Conservation (phyloP, 2,888 invertebrate genomes). For the Nebria brevicollis region DNA sequence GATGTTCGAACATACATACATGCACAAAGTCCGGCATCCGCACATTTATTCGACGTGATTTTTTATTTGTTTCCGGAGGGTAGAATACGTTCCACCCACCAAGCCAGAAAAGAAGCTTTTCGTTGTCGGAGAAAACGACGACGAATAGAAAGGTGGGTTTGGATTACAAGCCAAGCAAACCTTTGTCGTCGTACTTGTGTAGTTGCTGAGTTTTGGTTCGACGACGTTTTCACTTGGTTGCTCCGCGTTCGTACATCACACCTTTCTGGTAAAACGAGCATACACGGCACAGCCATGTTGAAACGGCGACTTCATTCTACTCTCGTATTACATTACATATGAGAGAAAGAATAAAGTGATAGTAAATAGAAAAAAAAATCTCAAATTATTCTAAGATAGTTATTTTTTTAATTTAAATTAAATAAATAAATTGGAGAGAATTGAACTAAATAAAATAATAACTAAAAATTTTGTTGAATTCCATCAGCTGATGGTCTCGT, state of each 20-base stretch:
- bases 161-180: conserved; percentile 20
- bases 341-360: neutral
- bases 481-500: neutral
- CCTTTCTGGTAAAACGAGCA: conserved; percentile 12
- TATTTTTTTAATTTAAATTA: too few species aligned
- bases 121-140: neutral
- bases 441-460: too few species aligned
- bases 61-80: conserved; percentile 21
- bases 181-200: conserved; percentile 19
- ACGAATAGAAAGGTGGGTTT: conserved; percentile 5
- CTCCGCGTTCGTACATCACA: neutral
- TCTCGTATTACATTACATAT: conserved; percentile 3
- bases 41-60: conserved; percentile 20
- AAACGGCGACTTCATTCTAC: conserved; percentile 4
- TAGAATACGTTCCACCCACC: conserved; percentile 2
- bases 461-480: neutral
- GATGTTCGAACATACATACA: neutral
- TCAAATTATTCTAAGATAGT: neutral
- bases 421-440: too few species aligned
- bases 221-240: neutral
- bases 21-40: conserved; percentile 2
- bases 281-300: conserved; percentile 8
- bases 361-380: neutral
- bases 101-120: neutral
- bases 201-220: neutral